Percentiles rank a stretch among this genome's conserved stretches.
These are phyloP conservation scores for Plumapathes pennacea DNA, from an alignment of 92 coral and sea anemone genomes.

Conservation along the genomic window DNA sequence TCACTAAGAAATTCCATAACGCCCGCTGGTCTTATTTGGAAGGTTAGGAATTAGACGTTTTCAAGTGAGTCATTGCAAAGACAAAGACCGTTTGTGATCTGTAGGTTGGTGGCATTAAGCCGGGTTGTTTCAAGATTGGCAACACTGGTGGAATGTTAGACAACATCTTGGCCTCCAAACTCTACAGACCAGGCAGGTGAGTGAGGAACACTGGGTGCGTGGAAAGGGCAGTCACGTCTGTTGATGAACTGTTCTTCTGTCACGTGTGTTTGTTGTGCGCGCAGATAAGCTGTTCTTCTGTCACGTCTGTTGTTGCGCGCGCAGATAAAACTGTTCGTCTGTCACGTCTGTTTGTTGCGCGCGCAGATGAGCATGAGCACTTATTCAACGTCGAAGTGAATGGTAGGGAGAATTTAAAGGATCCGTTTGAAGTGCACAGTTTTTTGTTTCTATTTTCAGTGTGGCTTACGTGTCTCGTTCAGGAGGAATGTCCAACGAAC, in stretches of 20 bases:
- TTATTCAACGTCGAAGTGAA: too few relatives aligned
- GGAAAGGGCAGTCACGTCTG: too few relatives aligned
- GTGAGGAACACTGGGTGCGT: too few relatives aligned
- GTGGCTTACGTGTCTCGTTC: constrained; percentile 99
- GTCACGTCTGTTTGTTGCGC: too few relatives aligned
- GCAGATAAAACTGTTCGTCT: too few relatives aligned
- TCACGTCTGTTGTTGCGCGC: not conserved
- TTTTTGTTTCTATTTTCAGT: constrained; percentile 25
- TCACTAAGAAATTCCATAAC: too few relatives aligned
- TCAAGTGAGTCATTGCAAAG: too few relatives aligned
- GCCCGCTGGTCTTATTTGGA: too few relatives aligned
- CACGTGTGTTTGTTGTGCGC: not conserved
- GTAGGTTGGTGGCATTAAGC: constrained; percentile 97
- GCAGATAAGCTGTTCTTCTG: not conserved
- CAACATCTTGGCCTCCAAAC: constrained; percentile 91
- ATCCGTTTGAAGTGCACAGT: not conserved
- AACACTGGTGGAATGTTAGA: constrained; percentile 98
- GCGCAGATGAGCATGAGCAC: too few relatives aligned
- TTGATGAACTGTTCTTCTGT: not conserved
- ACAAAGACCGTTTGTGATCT: too few relatives aligned
- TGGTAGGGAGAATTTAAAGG: not conserved
- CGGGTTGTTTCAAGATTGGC: constrained; percentile 97
- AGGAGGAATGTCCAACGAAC: constrained; percentile 99
- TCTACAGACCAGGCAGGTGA: constrained; percentile 95
- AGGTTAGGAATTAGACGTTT: too few relatives aligned